Evolutionary conservation across 2,888 invertebrate species (phyloP).

Genomic region (Choreutis nemorana): DNA sequence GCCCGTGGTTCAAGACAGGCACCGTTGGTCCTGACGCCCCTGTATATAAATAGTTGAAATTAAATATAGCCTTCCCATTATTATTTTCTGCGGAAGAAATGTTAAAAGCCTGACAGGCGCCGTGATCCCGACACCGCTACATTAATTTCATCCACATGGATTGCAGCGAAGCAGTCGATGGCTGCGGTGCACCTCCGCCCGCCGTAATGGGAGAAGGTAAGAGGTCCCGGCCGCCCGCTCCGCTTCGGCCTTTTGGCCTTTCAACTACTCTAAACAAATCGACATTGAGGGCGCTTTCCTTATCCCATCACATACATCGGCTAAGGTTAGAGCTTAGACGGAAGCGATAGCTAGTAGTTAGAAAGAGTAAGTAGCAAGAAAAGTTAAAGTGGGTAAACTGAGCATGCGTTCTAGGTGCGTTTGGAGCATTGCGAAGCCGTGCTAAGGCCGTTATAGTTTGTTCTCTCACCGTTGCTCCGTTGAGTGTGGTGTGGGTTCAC

Average conservation of each 20-base stretch:
- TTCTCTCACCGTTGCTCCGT: slow-evolving; percentile 62
- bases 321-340: slow-evolving; percentile 51
- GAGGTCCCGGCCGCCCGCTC: slow-evolving; percentile 64
- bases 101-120: slow-evolving; percentile 54
- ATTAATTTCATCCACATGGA: slow-evolving; percentile 43
- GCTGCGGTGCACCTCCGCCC: slow-evolving; percentile 65
- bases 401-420: slow-evolving; percentile 56
- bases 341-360: slow-evolving; percentile 57
- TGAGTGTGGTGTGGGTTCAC: slow-evolving; percentile 48
- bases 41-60: slow-evolving; percentile 23
- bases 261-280: slow-evolving; percentile 33
- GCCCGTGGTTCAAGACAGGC: slow-evolving; percentile 74
- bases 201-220: slow-evolving; percentile 68
- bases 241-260: slow-evolving; percentile 43
- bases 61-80: no score
- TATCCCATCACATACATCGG: slow-evolving; percentile 72
- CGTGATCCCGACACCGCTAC: slow-evolving; percentile 41
- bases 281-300: slow-evolving; percentile 76
- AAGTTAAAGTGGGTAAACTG: slow-evolving; percentile 42
- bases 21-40: slow-evolving; percentile 63
- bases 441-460: slow-evolving; percentile 57
- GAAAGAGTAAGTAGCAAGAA: slow-evolving; percentile 48
- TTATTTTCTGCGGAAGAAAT: slow-evolving; percentile 56
- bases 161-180: slow-evolving; percentile 53
- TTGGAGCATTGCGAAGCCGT: slow-evolving; percentile 57